Base-by-base conservation (phyloP, 2,797 vertebrate genomes). In the Scolopax bukidnonensis region DNA sequence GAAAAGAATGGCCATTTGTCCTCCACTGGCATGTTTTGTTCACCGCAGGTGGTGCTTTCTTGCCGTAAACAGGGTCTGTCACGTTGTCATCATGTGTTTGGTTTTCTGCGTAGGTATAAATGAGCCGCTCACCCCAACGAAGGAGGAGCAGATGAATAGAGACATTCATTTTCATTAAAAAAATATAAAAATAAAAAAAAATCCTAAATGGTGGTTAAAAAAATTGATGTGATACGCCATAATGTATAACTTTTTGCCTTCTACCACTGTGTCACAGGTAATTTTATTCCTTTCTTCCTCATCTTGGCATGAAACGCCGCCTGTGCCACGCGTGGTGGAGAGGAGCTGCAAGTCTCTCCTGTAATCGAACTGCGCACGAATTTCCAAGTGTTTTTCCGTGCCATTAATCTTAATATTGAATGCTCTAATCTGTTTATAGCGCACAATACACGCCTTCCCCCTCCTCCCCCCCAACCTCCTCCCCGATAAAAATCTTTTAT, bases 401-500 rank as follows among this genome's bases (percentile, higher is more conserved):
- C 94, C 90, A 94, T 95, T 96, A 94, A 94, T 96, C 93, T 94
- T 94, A 90, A 95, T 93, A 94, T 87, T 40, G 85, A 91, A 64
- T 21, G 43, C 56, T 80, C 60, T 94, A 92, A 93, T 87, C 95
- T 93, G 79, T 95, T 93, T 95, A 80, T 77, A 93, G 84, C 0
- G 0, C 89, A 92, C 91, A 95, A 93, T 93, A 93, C 80, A 81
- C 5, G 23, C 73, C 91, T 77, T 67, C 57, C 85, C 80, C 67
- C 78, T 65, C 75, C 74, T 89, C 81, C 65, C 51, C 84, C 80
- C 68, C 16, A 41, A 73, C 89, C 79, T 69, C 63, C 87, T 11
- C 80, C 47, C 74, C 43, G 73, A 96, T 95, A 91, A 91, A 96
- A 93, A 91, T 87, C 86, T 93, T 95, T 90, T 94, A 51, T 84